A percentile compares a stretch with the other conserved stretches of the same genome.
These are phyloP conservation scores for Herpailurus yagouaroundi DNA, from an alignment of 2,113 vertebrate species.

Conservation along the genomic window DNA sequence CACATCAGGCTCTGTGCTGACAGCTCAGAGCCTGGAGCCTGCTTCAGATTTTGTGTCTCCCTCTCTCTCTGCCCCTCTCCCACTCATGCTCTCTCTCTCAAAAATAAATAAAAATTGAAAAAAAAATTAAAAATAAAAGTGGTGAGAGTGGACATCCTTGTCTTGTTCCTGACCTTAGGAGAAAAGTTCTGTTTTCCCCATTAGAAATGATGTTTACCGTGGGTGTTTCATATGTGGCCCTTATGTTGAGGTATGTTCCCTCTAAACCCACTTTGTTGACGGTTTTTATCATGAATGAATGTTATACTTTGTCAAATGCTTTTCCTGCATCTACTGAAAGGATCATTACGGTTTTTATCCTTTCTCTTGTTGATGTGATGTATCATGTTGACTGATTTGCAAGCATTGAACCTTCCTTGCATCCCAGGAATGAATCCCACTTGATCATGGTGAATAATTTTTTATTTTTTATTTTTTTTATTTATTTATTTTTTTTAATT, in stretches of 20 bases:
- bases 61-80: too few species aligned
- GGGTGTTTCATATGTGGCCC: neutral
- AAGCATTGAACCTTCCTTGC: neutral
- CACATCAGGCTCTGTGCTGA: too few species aligned
- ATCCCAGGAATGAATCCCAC: neutral
- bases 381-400: neutral
- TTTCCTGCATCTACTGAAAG: neutral
- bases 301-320: neutral
- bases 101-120: too few species aligned
- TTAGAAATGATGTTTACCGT: neutral
- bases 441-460: neutral
- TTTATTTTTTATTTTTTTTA: too few species aligned
- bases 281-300: neutral
- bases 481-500: too few species aligned
- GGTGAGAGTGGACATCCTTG: neutral
- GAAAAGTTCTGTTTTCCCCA: neutral
- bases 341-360: neutral
- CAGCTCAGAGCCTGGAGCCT: too few species aligned
- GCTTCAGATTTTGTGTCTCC: too few species aligned
- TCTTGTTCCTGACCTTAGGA: neutral
- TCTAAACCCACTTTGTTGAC: neutral
- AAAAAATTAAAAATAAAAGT: neutral
- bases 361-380: neutral
- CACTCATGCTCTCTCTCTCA: too few species aligned
- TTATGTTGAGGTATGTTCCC: neutral